These are phyloP conservation scores for Psophia crepitans DNA, from an alignment of 2,113 vertebrate genomes.

Conservation along the genomic window DNA sequence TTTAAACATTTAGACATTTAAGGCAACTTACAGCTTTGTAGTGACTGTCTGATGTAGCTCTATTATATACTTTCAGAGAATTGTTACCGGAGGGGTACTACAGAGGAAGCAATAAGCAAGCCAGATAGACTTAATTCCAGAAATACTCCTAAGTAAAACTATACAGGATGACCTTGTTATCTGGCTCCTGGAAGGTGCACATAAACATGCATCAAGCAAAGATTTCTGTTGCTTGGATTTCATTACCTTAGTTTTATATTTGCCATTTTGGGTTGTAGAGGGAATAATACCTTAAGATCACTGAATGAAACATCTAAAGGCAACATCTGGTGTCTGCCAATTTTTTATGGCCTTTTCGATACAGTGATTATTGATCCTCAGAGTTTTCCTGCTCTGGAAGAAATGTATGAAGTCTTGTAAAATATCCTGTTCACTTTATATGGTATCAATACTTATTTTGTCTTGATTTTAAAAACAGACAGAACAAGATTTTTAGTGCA, in stretches of 20 bases:
- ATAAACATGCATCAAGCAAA: neutral
- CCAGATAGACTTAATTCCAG: neutral
- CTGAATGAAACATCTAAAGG: neutral
- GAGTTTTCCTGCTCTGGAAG: neutral
- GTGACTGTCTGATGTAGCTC: neutral
- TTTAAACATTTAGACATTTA: neutral
- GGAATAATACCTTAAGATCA: neutral
- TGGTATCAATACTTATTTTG: neutral
- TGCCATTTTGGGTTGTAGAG: neutral
- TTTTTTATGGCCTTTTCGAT: neutral
- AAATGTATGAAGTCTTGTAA: neutral
- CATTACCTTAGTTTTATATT: neutral
- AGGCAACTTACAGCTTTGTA: neutral
- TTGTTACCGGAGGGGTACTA: neutral
- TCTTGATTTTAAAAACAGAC: neutral
- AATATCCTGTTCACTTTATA: neutral
- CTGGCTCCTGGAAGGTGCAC: neutral
- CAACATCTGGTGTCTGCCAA: neutral
- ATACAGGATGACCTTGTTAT: neutral
- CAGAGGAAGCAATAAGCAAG: neutral
- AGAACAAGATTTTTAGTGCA: neutral
- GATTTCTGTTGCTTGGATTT: neutral
- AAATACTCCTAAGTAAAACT: neutral
- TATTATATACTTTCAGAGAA: neutral
- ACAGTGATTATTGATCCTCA: neutral